phyloP scores from a whole-genome alignment of 23 tunicate genomes.

The Oikopleura albicans region DNA sequence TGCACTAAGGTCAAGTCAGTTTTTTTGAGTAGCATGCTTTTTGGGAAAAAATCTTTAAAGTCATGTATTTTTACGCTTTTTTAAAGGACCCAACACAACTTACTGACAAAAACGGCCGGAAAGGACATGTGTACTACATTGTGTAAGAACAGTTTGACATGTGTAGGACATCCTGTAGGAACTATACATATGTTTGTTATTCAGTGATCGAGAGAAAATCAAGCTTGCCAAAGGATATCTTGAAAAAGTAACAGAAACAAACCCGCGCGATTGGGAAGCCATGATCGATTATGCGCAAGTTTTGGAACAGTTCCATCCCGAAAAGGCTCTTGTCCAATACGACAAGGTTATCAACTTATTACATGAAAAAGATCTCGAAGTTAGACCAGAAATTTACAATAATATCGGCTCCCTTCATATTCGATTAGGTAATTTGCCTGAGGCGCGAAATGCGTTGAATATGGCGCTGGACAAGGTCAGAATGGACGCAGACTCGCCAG shows the following conservation, averaged over 20 bases:
- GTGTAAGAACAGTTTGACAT: no score
- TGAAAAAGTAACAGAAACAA: slow-evolving; percentile 56
- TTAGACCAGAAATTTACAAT: slow-evolving; percentile 76
- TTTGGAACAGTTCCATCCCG: slow-evolving; percentile 26
- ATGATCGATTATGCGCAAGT: slow-evolving; percentile 90
- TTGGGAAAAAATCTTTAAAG: no score
- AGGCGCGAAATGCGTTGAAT: slow-evolving; percentile 33
- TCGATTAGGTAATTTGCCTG: slow-evolving; percentile 73
- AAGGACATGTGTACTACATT: no score
- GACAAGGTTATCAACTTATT: not conserved
- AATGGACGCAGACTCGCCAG: slow-evolving; percentile 41
- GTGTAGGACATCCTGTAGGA: no score
- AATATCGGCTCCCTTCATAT: slow-evolving; percentile 90
- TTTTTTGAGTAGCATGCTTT: no score
- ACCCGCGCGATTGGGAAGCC: slow-evolving; percentile 80
- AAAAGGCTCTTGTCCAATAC: not conserved
- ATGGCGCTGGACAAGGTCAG: slow-evolving; percentile 63
- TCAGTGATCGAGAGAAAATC: slow-evolving; percentile 63
- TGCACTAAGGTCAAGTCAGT: no score
- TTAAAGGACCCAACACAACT: no score
- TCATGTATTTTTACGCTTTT: no score
- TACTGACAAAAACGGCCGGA: no score
- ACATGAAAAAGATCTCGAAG: slow-evolving; percentile 40
- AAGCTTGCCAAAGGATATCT: slow-evolving; percentile 63
- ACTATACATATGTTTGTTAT: no score